Base-by-base conservation (phyloP, 1,140 invertebrate species). In the Drosophila nebulosa region DNA sequence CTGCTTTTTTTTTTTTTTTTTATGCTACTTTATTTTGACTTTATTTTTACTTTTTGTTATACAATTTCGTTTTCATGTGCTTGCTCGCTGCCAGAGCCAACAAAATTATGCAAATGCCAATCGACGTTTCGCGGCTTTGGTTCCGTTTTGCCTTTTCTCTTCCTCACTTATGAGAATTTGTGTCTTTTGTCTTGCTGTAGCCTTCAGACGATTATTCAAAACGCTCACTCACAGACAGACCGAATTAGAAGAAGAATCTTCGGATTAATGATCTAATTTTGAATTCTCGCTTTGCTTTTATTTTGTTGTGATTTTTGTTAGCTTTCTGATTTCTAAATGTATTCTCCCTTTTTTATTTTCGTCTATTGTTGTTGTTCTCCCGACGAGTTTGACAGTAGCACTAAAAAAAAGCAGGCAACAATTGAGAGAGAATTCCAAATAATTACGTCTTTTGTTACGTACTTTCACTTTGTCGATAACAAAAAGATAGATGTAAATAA, bases 91-190 rank as follows among this genome's bases (percentile, higher is more conserved):
- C 9, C n/a, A 6, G 10, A 59, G 12, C 24, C 57, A 18, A 16
- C 16, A 39, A 75, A 69, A 75, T 74, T 74, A 75, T 75, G 72
- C 72, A 75, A 75, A 75, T 75, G 60, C n/a, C 58, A 12, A 51
- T 10, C 51, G 53, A 32, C 71, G 32, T 57, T 60, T 68, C 51
- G 67, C 64, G 55, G 52, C 55, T 59, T 50, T 6, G 9, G 60
- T 36, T 64, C 55, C 24, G 32, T 5, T 56, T 39, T 56, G 35
- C 51, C 9, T 30, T 39, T 36, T 26, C 21, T 26, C 14, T 16
- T 59, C 14, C 2, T 32, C 12, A 66, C 46, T 60, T 30, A 36
- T 63, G 32, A 32, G 35, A 71, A 63, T n/a, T n/a, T 62, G 3
- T 21, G 9, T 52, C 18, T 26, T 55, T 1, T 12, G 7, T 10